Conservation (phyloP, 2,888 invertebrate species). For the Plemyria rubiginata region DNA sequence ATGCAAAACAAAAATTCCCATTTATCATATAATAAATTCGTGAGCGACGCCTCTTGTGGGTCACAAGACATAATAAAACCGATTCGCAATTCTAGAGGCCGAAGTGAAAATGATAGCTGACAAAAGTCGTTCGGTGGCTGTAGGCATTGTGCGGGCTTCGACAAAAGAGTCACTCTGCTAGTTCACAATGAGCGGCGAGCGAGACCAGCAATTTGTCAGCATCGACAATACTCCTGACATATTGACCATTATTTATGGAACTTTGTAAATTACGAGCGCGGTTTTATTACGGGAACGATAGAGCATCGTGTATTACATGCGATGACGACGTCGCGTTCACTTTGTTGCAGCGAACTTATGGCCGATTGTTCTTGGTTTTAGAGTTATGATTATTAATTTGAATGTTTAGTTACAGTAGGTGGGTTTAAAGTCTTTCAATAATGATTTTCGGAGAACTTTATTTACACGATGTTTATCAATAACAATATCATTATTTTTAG, state of each 20-base stretch:
- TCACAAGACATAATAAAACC: slow-evolving; percentile 73
- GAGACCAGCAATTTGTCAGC: slow-evolving; percentile 81
- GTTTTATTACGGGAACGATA: slow-evolving; percentile 81
- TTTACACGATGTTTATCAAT: not conserved
- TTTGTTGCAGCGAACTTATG: slow-evolving; percentile 64
- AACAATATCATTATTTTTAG: not conserved
- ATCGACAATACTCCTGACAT: slow-evolving; percentile 81
- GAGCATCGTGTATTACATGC: slow-evolving; percentile 77
- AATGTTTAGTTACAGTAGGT: slow-evolving; percentile 39
- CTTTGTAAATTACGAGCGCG: slow-evolving; percentile 72
- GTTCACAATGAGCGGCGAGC: slow-evolving; percentile 78
- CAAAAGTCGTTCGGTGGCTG: slow-evolving; percentile 72
- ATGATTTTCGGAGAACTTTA: slow-evolving; percentile 4
- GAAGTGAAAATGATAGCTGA: slow-evolving; percentile 81
- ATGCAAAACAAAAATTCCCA: slow-evolving; percentile 65
- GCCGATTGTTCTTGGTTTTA: slow-evolving; percentile 40
- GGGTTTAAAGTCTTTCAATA: slow-evolving; percentile 34
- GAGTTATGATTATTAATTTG: slow-evolving; percentile 27
- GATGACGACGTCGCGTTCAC: slow-evolving; percentile 69
- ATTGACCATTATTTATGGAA: slow-evolving; percentile 84
- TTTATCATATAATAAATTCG: slow-evolving; percentile 73
- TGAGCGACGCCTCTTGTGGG: slow-evolving; percentile 63
- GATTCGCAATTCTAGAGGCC: slow-evolving; percentile 67
- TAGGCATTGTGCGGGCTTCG: slow-evolving; percentile 64
- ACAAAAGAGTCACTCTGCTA: slow-evolving; percentile 71